phyloP scores from a whole-genome alignment of 2,888 invertebrate genomes.

The Pandemis heparana region DNA sequence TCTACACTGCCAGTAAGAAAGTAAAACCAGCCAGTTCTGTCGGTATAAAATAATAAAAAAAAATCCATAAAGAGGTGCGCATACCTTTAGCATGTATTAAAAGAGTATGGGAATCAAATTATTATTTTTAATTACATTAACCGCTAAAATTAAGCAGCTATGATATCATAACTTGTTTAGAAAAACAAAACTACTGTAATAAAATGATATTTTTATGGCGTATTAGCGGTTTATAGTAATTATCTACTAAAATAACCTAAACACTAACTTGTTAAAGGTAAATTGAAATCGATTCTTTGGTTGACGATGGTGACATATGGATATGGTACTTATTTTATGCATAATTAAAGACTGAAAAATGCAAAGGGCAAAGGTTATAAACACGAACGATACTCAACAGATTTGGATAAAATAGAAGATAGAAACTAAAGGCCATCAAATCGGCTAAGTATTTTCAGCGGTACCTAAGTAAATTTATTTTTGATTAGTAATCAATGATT shows the following conservation, averaged over 20 bases:
- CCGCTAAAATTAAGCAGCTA: constrained; percentile 39
- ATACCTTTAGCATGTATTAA: constrained; percentile 54
- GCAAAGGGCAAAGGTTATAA: too few relatives aligned
- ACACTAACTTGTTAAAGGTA: too few relatives aligned
- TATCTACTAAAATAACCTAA: too few relatives aligned
- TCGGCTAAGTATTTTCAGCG: too few relatives aligned
- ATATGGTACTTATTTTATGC: background rate
- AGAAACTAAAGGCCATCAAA: too few relatives aligned
- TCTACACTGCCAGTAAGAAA: constrained; percentile 45
- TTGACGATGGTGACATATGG: too few relatives aligned
- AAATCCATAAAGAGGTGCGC: constrained; percentile 43
- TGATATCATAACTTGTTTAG: background rate
- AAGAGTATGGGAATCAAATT: constrained; percentile 67
- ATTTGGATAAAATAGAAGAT: too few relatives aligned
- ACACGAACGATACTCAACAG: too few relatives aligned
- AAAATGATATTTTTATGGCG: background rate
- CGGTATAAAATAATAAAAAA: constrained; percentile 47
- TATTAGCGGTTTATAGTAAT: background rate
- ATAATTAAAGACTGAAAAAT: too few relatives aligned
- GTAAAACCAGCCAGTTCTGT: constrained; percentile 48
- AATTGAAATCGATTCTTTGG: too few relatives aligned
- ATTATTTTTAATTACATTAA: constrained; percentile 72
- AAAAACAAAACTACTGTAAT: background rate
- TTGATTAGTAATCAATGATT: too few relatives aligned
- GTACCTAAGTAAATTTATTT: too few relatives aligned